These are phyloP conservation scores for Trichonephila inaurata DNA, from an alignment of 1,140 invertebrate genomes.

Conservation along the genomic window DNA sequence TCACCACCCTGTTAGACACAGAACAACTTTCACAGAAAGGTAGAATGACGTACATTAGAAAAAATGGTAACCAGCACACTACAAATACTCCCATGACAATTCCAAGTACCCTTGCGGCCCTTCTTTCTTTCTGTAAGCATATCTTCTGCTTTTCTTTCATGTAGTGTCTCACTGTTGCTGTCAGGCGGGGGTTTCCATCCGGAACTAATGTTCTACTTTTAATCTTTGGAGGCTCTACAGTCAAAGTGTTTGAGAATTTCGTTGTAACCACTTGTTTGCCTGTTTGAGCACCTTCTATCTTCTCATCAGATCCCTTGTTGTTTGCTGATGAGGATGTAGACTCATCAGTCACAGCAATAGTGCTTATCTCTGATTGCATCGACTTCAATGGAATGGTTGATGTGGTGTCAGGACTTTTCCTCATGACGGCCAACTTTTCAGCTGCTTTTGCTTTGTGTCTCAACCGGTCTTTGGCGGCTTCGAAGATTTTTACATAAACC, in stretches of 20 bases:
- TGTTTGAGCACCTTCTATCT: background rate
- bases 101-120: conserved; percentile 94
- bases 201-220: conserved; percentile 49
- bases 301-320: conserved; percentile 51
- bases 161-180: conserved; percentile 85
- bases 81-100: conserved; percentile 96
- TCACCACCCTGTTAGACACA: conserved; percentile 89
- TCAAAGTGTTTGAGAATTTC: background rate
- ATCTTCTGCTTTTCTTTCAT: conserved; percentile 97
- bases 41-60: conserved; percentile 95
- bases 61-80: conserved; percentile 97
- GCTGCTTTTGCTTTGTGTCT: conserved; percentile 71
- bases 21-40: conserved; percentile 90
- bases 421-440: conserved; percentile 49
- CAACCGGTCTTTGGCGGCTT: conserved; percentile 89
- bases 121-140: conserved; percentile 93
- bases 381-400: conserved; percentile 71
- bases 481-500: conserved; percentile 96
- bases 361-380: conserved; percentile 73
- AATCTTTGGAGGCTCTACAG: background rate
- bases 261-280: background rate
- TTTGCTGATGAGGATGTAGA: conserved; percentile 62
- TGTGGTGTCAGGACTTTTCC: conserved; percentile 66
- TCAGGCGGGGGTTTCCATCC: conserved; percentile 53
- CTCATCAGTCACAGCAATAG: conserved; percentile 71